Conservation (phyloP, 2,888 invertebrate species). For the Sycophila texana region DNA sequence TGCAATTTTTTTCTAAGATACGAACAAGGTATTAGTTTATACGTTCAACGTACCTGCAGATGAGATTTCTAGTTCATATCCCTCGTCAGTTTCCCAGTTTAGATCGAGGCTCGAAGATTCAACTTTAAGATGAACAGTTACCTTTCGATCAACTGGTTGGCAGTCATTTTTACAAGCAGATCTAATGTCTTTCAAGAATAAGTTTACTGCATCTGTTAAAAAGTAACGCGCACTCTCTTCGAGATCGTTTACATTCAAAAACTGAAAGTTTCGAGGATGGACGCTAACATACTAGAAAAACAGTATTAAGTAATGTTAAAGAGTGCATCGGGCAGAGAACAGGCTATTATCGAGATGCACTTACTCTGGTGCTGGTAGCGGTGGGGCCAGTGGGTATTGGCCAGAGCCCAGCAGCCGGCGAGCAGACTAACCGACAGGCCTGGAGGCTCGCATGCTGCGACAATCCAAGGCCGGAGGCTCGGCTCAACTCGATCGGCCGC, state of each 20-base stretch:
- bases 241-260: constrained; percentile 31
- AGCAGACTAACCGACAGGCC: constrained; percentile 66
- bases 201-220: constrained; percentile 78
- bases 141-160: constrained; percentile 76
- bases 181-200: constrained; percentile 78
- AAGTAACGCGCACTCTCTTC: constrained; percentile 74
- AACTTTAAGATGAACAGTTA: constrained; percentile 79
- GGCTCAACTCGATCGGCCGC: constrained; percentile 49
- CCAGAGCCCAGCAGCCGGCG: constrained; percentile 64
- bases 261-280: constrained; percentile 36
- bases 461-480: background rate
- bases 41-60: constrained; percentile 13
- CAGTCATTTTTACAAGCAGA: constrained; percentile 80
- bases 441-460: constrained; percentile 62
- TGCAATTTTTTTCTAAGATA: too few species aligned
- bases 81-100: constrained; percentile 84
- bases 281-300: constrained; percentile 44
- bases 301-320: background rate
- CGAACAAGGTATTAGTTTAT: too few species aligned
- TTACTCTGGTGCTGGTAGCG: constrained; percentile 60
- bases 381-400: constrained; percentile 64
- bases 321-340: background rate
- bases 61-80: constrained; percentile 80
- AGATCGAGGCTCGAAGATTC: constrained; percentile 77
- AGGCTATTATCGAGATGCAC: constrained; percentile 20